A percentile compares a stretch with the other conserved stretches of the same genome.
These are phyloP conservation scores for Tinea pellionella DNA, from an alignment of 2,888 invertebrate genomes.

Conservation along the genomic window DNA sequence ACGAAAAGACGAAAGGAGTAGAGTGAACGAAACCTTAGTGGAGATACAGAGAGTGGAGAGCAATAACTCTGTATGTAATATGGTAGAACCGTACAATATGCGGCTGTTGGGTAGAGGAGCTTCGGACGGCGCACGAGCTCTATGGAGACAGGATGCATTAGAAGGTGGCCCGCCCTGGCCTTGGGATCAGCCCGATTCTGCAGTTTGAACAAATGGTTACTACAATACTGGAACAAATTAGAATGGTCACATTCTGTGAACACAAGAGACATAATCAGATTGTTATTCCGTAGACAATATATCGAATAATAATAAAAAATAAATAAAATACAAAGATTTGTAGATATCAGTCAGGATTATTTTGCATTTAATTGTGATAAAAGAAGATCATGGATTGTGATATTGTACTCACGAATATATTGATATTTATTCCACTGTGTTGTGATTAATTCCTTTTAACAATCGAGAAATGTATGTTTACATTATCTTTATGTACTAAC, in stretches of 20 bases:
- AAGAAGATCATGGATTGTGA: conserved; percentile 36
- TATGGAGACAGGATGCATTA: conserved; percentile 64
- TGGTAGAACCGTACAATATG: conserved; percentile 59
- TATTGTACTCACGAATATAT: conserved; percentile 37
- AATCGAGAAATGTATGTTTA: too few relatives aligned
- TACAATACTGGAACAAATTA: background rate
- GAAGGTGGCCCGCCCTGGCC: conserved; percentile 59
- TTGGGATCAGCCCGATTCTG: conserved; percentile 61
- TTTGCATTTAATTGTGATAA: conserved; percentile 44
- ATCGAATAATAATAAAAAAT: background rate
- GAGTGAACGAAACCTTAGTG: conserved; percentile 17
- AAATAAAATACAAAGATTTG: too few relatives aligned
- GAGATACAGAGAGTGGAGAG: conserved; percentile 32
- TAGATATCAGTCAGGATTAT: conserved; percentile 15
- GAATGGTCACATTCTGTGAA: conserved; percentile 13
- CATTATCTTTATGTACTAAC: too few relatives aligned
- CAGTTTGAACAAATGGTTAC: conserved; percentile 36
- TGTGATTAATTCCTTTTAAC: background rate
- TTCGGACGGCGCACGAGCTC: conserved; percentile 40
- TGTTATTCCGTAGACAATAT: background rate
- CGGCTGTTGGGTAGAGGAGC: conserved; percentile 46
- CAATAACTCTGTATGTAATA: conserved; percentile 38
- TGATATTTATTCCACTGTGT: background rate
- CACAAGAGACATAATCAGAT: background rate
- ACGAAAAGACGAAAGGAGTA: conserved; percentile 24